A percentile compares a stretch with the other conserved stretches of the same genome.
Evolutionary conservation across 2,888 invertebrate species (phyloP).

Genomic region (Scaptomyza parva): DNA sequence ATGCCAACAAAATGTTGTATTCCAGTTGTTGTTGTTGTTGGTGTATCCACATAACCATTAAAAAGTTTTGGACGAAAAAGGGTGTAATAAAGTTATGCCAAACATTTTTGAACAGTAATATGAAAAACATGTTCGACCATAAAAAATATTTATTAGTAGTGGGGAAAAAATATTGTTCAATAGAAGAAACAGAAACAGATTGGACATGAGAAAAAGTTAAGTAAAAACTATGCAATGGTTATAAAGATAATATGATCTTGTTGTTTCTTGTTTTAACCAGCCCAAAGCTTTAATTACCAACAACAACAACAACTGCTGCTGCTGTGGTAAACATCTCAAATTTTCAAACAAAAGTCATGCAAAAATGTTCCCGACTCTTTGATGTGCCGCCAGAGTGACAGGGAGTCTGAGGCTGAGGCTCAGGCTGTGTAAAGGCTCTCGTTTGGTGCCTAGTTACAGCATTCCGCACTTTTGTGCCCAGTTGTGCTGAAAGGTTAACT

Average conservation of each 20-base stretch:
- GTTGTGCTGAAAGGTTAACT: slow-evolving; percentile 21
- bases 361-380: slow-evolving; percentile 30
- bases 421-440: neutral
- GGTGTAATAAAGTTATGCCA: slow-evolving; percentile 9
- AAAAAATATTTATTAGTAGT: neutral
- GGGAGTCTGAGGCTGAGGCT: neutral
- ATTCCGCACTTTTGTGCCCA: slow-evolving; percentile 19
- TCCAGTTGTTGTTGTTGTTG: slow-evolving; percentile 11
- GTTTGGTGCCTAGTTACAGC: slow-evolving; percentile 28
- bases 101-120: neutral
- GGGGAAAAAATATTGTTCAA: neutral
- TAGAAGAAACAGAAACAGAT: neutral
- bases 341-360: slow-evolving; percentile 23
- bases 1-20: slow-evolving; percentile 35
- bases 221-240: too few relatives aligned
- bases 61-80: slow-evolving; percentile 3
- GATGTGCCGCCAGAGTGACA: slow-evolving; percentile 29
- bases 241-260: too few relatives aligned
- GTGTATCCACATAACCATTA: neutral
- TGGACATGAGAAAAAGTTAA: neutral
- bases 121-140: neutral
- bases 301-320: slow-evolving; percentile 17
- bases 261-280: neutral
- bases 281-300: slow-evolving; percentile 36
- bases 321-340: slow-evolving; percentile 1